Base-by-base conservation (phyloP, 2,113 vertebrate species). In the Antechinus stuartii region DNA sequence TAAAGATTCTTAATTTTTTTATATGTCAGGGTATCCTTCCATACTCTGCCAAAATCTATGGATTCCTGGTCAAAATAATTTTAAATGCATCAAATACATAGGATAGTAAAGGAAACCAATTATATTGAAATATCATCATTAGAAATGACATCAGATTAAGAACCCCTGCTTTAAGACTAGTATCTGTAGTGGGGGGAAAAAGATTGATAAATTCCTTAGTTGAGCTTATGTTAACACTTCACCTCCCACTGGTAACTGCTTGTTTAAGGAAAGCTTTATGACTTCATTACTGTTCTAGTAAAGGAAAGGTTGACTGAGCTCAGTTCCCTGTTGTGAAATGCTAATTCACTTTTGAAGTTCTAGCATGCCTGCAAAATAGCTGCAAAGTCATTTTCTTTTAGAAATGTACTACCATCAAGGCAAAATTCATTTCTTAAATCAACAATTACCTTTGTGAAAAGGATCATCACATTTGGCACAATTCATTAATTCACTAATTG, bases 301-400 rank as follows among this genome's bases (percentile, higher is more conserved):
- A 96, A 97, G 89, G 94, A 52, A 93, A 91, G 54, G 55, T 52
- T 96, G 89, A 94, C 90, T 90, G 96, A 76, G 55, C n/a, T 96
- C 76, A 52, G 54, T 96, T 89, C 93, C 92, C 96, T 95, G 50
- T 54, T 53, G 54, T 92, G 91, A 96, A 97, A 91, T 95, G 54
- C 90, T 95, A 92, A 91, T 92, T 94, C 95, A 90, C 89, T 94
- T 97, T 56, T 94, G 3, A 91, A 92, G 97, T 93, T 94, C 47
- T 96, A 96, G 95, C 92, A 94, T 91, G 55, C 95, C 46, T 96
- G 49, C 90, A 94, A 97, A 97, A 96, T 84, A 84, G 68, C 68
- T 23, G 90, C 96, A 97, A 97, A 96, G 35, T 76, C 14, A 89
- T 97, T 97, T 97, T 91, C 91, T 54, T 97, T 96, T 92, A 84